Base-by-base conservation (phyloP, 1,140 invertebrate species). In the Drosophila arawakana region DNA sequence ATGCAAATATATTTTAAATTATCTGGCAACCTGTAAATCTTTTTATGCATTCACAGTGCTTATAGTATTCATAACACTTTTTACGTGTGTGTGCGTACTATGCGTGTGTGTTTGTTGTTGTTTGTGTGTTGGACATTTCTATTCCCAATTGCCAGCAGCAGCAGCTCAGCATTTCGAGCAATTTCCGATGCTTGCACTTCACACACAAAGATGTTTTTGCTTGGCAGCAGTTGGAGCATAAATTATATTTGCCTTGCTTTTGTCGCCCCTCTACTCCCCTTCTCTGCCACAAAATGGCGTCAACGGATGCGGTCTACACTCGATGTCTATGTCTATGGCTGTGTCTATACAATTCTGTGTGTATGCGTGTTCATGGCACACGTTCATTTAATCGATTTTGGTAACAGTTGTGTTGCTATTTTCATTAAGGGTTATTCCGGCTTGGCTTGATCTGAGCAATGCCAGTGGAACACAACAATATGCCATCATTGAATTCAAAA, bases 361-460 rank as follows among this genome's bases (percentile, higher is more conserved):
- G 60, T 41, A 10, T 18, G 43, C 35, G 21, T 47, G 15, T 59
- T 21, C 50, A 9, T 13, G 55, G 66, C 78, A 67, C 81, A 75
- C 70, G 69, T 71, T 73, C 76, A 79, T 82, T 79, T 66, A 88
- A 82, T 88, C 80, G 82, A 86, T 88, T 88, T 69, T 70, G 73
- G 76, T 80, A 82, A 88, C 82, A 86, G 70, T 82, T 86, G 79
- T 81, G 81, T 78, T 72, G 66, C 71, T 76, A 76, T 88, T 88
- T 89, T 89, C 80, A 89, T 89, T 89, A 89, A 79, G 83, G 83
- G 83, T 88, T 88, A 88, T 84, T 84, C 70, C 84, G 83, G 77
- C 82, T 89, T 84, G 76, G 77, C 82, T 89, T 84, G 76, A 85
- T 82, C 83, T 82, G 75, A 74, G 60, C 67, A 78, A 37, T 67